Conservation (phyloP, 2,113 vertebrate genomes). For the Petroica traversi region DNA sequence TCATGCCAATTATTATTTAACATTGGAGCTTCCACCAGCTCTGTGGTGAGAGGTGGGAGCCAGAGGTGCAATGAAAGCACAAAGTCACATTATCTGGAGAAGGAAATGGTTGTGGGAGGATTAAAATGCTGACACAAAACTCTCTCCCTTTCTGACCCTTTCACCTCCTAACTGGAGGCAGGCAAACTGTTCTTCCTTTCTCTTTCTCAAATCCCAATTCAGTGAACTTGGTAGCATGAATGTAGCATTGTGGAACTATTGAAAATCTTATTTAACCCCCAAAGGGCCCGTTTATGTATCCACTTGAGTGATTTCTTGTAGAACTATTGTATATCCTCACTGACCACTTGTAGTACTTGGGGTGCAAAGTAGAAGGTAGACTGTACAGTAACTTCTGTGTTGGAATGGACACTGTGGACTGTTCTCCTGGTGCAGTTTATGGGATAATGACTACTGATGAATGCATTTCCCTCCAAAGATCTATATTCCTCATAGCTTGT, state of each 20-base stretch:
- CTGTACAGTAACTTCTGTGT: neutral
- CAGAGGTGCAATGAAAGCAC: neutral
- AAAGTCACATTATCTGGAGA: neutral
- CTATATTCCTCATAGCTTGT: conserved; percentile 30
- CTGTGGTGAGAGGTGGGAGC: neutral
- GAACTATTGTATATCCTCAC: conserved; percentile 2
- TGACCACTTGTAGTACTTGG: neutral
- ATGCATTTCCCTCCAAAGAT: conserved; percentile 60
- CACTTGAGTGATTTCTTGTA: conserved; percentile 27
- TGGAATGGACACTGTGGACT: neutral
- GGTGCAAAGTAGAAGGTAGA: neutral
- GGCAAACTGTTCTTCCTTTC: conserved; percentile 11
- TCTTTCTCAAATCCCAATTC: neutral
- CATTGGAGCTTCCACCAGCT: neutral
- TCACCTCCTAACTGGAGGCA: neutral
- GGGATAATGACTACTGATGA: neutral
- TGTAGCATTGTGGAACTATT: conserved; percentile 63
- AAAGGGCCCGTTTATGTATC: neutral
- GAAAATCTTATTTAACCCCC: neutral
- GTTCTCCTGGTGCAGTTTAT: neutral
- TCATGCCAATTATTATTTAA: neutral
- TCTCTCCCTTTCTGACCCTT: neutral
- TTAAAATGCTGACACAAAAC: neutral
- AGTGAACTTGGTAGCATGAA: conserved; percentile 67
- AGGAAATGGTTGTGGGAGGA: neutral